A percentile compares a stretch with the other conserved stretches of the same genome.
Conservation (phyloP, 1,140 invertebrate species). For the Latrodectus geometricus region DNA sequence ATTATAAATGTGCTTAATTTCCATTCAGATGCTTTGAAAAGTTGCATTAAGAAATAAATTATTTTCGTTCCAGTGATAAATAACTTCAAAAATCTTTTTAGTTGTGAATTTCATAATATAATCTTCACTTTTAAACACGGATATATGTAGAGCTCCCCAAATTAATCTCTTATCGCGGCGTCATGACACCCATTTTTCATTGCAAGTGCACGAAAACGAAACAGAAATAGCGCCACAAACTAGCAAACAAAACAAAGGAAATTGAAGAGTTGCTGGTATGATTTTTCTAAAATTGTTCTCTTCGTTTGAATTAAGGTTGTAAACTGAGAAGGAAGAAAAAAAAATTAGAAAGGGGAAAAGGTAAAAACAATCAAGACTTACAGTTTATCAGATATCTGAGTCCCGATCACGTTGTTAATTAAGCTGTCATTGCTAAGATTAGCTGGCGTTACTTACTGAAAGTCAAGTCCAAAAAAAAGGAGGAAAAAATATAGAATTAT, state of each 20-base stretch:
- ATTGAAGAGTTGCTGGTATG: background rate
- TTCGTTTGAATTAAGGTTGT: background rate
- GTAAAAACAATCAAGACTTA: conserved; percentile 22
- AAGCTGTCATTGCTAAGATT: conserved; percentile 55
- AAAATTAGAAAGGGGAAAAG: background rate
- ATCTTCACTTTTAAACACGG: too few species aligned
- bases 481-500: conserved; percentile 30
- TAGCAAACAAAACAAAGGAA: conserved; percentile 20
- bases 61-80: too few species aligned
- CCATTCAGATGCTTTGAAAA: too few species aligned
- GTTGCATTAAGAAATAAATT: too few species aligned
- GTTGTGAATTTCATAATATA: too few species aligned
- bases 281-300: conserved; percentile 39
- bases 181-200: background rate
- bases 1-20: too few species aligned
- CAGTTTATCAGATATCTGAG: conserved; percentile 46
- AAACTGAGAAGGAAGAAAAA: background rate
- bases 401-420: conserved; percentile 43
- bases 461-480: conserved; percentile 7
- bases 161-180: background rate
- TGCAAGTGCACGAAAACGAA: background rate
- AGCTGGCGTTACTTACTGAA: background rate
- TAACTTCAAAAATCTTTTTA: too few species aligned
- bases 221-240: background rate
- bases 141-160: background rate